Evolutionary conservation across 1,140 invertebrate genomes (phyloP).

Genomic region (Bombus fervidus): DNA sequence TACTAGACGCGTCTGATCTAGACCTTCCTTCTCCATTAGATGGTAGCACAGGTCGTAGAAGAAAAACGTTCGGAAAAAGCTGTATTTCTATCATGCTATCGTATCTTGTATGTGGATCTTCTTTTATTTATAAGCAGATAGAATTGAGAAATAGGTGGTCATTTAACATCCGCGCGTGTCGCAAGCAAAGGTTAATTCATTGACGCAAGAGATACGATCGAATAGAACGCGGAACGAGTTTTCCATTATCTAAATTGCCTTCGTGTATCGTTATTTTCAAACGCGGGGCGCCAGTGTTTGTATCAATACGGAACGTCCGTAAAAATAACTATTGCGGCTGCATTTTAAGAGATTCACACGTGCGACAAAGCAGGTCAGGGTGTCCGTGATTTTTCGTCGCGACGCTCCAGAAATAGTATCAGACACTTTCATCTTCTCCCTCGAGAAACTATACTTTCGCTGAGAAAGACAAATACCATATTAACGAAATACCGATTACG

Average conservation of each 20-base stretch:
- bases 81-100: not conserved
- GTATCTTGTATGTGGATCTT: not conserved
- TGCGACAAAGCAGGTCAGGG: slow-evolving; percentile 10
- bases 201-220: slow-evolving; percentile 5
- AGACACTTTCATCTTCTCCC: not conserved
- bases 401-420: slow-evolving; percentile 44
- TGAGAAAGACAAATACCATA: not conserved
- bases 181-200: slow-evolving; percentile 26
- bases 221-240: not conserved
- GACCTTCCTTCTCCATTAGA: slow-evolving; percentile 20
- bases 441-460: not conserved
- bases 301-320: not conserved
- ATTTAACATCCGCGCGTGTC: not conserved
- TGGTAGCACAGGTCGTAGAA: slow-evolving; percentile 39
- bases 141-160: not conserved
- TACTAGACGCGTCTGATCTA: not conserved
- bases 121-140: not conserved
- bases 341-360: not conserved
- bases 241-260: slow-evolving; percentile 15
- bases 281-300: not conserved
- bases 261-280: not conserved
- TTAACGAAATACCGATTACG: not conserved
- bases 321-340: not conserved
- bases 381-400: slow-evolving; percentile 34
- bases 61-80: not conserved